A percentile compares a stretch with the other conserved stretches of the same genome.
These are phyloP conservation scores for Stomatorhinus walkeri DNA, from an alignment of 2,797 vertebrate genomes.

Conservation along the genomic window DNA sequence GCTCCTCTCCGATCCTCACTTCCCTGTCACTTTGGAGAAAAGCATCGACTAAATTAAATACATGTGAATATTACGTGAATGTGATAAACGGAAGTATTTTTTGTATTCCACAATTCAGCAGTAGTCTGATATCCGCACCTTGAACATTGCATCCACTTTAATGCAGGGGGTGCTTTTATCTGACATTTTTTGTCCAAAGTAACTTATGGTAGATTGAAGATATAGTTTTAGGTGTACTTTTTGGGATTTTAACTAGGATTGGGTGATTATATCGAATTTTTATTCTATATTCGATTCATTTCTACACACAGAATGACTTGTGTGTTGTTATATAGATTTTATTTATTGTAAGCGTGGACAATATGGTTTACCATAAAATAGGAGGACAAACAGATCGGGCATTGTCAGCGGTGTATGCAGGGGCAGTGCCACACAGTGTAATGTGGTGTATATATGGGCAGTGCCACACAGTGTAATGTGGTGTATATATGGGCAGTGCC, in stretches of 20 bases:
- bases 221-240: not conserved
- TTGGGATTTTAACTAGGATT: not conserved
- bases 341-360: not conserved
- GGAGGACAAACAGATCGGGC: not conserved
- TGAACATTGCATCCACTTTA: not conserved
- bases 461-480: no score
- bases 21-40: not conserved
- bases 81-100: not conserved
- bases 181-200: not conserved
- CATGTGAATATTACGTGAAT: not conserved
- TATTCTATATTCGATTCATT: not conserved
- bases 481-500: not conserved
- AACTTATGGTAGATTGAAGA: not conserved
- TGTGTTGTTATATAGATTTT: not conserved
- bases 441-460: no score
- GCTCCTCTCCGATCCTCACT: not conserved
- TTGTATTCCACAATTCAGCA: not conserved
- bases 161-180: not conserved
- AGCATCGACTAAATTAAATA: not conserved
- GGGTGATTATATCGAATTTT: not conserved
- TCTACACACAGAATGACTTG: not conserved
- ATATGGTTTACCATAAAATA: not conserved
- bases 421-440: no score
- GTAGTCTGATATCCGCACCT: not conserved
- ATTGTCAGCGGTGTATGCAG: not conserved